Base-by-base conservation (phyloP, 2,113 vertebrate genomes). In the Sinosuthora webbiana region DNA sequence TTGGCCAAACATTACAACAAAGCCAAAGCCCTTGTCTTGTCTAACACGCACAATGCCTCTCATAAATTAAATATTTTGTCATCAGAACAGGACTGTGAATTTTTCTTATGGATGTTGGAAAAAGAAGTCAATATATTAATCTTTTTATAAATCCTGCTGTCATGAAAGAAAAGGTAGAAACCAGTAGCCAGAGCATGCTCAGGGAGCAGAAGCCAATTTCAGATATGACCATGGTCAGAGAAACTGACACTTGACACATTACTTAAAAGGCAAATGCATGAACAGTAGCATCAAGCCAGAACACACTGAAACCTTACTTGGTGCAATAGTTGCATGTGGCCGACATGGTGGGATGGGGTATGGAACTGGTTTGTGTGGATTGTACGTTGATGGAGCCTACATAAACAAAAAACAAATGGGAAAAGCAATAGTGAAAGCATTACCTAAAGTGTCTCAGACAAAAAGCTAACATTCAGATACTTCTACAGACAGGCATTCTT, bases 291-390 rank as follows among this genome's bases (percentile, higher is more conserved):
- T 78, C 44, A 84, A 81, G 33, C n/a, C 27, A 92, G 84, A 79
- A 67, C 68, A 55, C 37, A 73, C 0, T 83, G 56, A 92, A 94
- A 70, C 69, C 99, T 99, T 99, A 99, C 99, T 99, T 98, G 99
- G 99, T 94, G 99, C 99, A 63, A 99, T 99, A 78, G 99, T 99
- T 94, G 99, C 99, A 41, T 99, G 99, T 45, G 99, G 99, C 91
- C 99, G 98, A 94, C 99, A 99, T 2, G 99, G 99, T 74, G 99
- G 99, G 95, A 99, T 99, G 5, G 99, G 99, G 65, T 99, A 99
- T 35, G 99, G 99, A 95, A 99, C 98, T 81, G 99, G 99, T 75
- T 99, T 99, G 96, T 99, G 99, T 70, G 99, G 99, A 93, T 99
- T 99, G 94, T 99, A 99, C 28, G 98, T 98, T 87, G 99, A 98